Evolutionary conservation across 2,797 vertebrate species (phyloP).

Genomic region (Babyrousa celebensis): DNA sequence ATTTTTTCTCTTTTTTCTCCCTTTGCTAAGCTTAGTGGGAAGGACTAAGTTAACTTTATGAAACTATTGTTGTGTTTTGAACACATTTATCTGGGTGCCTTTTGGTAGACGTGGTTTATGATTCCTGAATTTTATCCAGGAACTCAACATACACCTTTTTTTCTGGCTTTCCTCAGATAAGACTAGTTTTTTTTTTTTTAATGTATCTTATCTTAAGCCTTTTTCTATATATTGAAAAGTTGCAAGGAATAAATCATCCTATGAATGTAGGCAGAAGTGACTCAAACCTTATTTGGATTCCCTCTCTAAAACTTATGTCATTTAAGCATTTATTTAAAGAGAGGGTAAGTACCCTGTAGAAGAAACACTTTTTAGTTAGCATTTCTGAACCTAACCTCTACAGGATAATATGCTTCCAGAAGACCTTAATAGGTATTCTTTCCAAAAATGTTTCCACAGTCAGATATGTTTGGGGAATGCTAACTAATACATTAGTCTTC

Average conservation of each 20-base stretch:
- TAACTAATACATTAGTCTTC: background rate
- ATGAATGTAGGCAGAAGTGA: slow-evolving; percentile 41
- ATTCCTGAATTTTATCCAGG: background rate
- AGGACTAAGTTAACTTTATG: background rate
- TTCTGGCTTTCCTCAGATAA: background rate
- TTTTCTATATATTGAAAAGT: slow-evolving; percentile 38
- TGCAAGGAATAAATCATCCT: slow-evolving; percentile 46
- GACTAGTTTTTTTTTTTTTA: background rate
- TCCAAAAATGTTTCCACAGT: background rate
- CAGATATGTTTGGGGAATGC: slow-evolving; percentile 46
- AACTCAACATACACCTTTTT: slow-evolving; percentile 8
- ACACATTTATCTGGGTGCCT: background rate
- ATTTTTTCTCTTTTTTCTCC: background rate
- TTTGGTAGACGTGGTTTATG: slow-evolving; percentile 42
- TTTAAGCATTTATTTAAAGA: slow-evolving; percentile 64
- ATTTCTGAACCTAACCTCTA: background rate
- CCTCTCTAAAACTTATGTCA: background rate
- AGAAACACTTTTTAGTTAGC: background rate
- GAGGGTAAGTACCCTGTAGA: background rate
- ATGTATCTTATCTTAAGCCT: slow-evolving; percentile 53
- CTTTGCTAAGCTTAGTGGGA: slow-evolving; percentile 4
- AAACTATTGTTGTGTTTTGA: slow-evolving; percentile 10
- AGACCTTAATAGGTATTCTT: slow-evolving; percentile 22
- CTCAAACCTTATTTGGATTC: slow-evolving; percentile 20
- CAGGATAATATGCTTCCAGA: slow-evolving; percentile 26